Evolutionary conservation across 2,113 vertebrate genomes (phyloP).

Genomic region (Phyllopteryx taeniolatus): DNA sequence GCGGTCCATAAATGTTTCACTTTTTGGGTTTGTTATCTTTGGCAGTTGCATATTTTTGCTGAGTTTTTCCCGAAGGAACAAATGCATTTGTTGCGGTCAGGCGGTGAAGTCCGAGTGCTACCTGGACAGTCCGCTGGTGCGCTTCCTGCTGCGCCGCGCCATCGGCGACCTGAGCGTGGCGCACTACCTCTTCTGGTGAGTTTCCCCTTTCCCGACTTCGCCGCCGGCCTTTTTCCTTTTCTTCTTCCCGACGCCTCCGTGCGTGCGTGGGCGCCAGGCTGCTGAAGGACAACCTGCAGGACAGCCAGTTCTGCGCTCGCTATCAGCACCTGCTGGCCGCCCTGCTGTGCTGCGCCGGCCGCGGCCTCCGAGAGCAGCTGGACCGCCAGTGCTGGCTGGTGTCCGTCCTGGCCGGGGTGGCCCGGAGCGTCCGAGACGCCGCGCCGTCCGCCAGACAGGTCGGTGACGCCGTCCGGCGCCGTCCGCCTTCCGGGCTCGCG

Average conservation of each 20-base stretch:
- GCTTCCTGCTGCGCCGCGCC: conserved; percentile 90
- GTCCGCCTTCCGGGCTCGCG: too few relatives aligned
- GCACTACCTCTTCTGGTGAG: conserved; percentile 96
- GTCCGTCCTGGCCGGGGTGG: conserved; percentile 81
- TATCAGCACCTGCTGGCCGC: conserved; percentile 94
- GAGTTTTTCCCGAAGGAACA: too few relatives aligned
- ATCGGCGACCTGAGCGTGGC: conserved; percentile 88
- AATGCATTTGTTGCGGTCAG: conserved; percentile 52
- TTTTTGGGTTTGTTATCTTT: too few relatives aligned
- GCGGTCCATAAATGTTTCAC: too few relatives aligned
- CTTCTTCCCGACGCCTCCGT: neutral
- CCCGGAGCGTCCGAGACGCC: conserved; percentile 84
- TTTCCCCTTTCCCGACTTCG: neutral
- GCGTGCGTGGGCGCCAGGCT: conserved; percentile 71
- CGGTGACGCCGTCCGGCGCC: conserved; percentile 69
- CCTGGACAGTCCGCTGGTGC: conserved; percentile 92
- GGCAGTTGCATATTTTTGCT: too few relatives aligned
- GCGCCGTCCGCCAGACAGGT: conserved; percentile 83
- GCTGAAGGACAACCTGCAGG: conserved; percentile 91
- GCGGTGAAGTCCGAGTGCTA: conserved; percentile 98
- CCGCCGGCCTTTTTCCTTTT: neutral
- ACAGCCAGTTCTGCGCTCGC: conserved; percentile 94
- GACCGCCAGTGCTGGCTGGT: conserved; percentile 91
- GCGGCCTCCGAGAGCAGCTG: conserved; percentile 87
- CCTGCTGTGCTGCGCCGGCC: conserved; percentile 89